A percentile compares a stretch with the other conserved stretches of the same genome.
Conservation (phyloP, 2,888 invertebrate species). For the Habroteleia sp. region DNA sequence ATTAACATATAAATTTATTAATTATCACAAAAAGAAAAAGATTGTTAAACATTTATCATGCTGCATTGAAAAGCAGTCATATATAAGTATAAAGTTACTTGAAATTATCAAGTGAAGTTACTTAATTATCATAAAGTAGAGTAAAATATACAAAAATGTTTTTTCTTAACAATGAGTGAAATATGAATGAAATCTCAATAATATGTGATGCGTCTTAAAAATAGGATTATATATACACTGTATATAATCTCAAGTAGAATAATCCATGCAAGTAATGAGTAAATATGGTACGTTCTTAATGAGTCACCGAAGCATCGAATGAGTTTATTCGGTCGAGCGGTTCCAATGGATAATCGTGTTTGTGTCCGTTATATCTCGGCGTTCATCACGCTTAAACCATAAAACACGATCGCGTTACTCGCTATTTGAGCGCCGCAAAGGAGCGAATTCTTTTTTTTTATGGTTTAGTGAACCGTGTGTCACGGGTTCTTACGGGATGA, state of each 20-base stretch:
- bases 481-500: conserved; percentile 60
- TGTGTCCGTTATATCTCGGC: conserved; percentile 64
- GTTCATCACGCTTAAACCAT: conserved; percentile 62
- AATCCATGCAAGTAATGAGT: conserved; percentile 59
- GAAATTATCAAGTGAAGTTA: too few relatives aligned
- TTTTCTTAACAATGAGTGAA: too few relatives aligned
- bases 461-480: conserved; percentile 70
- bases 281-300: conserved; percentile 75
- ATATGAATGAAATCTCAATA: too few relatives aligned
- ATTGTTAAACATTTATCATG: too few relatives aligned
- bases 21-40: too few relatives aligned
- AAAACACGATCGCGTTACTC: conserved; percentile 58
- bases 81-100: too few relatives aligned
- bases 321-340: conserved; percentile 73
- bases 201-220: too few relatives aligned
- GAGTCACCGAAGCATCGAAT: conserved; percentile 74
- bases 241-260: conserved; percentile 45
- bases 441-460: conserved; percentile 72
- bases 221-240: conserved; percentile 20
- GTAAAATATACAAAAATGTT: too few relatives aligned
- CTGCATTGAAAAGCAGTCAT: too few relatives aligned
- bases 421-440: conserved; percentile 68
- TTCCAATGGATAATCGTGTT: conserved; percentile 77
- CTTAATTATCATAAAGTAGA: too few relatives aligned
- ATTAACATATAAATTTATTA: too few relatives aligned